Conservation (phyloP, 64 coral and sea anemone genomes). For the Acropora tenuis region DNA sequence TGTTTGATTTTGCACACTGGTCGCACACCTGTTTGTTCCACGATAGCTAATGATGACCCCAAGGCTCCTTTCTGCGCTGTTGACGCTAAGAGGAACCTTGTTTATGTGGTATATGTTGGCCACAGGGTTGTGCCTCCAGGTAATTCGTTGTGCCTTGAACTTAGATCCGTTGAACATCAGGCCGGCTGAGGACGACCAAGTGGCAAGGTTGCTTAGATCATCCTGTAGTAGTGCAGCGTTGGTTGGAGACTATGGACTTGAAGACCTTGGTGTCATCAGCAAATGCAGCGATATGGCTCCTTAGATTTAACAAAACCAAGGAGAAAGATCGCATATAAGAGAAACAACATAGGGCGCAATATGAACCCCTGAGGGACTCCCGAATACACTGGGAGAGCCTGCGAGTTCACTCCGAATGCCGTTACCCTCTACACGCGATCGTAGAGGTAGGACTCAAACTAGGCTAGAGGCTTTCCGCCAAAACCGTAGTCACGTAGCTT, state of each 20-base stretch:
- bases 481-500: conserved; percentile 38
- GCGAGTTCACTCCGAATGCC: conserved; percentile 24
- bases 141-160: conserved; percentile 11
- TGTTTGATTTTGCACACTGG: conserved; percentile 37
- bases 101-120: neutral
- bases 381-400: conserved; percentile 2
- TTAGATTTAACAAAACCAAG: neutral
- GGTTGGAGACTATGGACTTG: neutral
- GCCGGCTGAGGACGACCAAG: neutral
- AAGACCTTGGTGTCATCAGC: conserved; percentile 37
- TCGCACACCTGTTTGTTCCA: conserved; percentile 26
- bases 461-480: neutral
- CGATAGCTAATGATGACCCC: conserved; percentile 23
- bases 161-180: neutral
- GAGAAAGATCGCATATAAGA: conserved; percentile 1
- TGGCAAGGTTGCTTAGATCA: neutral
- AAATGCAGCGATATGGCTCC: neutral
- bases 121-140: neutral
- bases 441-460: conserved; percentile 49
- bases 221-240: conserved; percentile 7
- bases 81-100: neutral
- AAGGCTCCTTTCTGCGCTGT: conserved; percentile 13
- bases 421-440: conserved; percentile 21
- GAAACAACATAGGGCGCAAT: conserved; percentile 3
- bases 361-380: conserved; percentile 29